Evolutionary conservation across 2,113 vertebrate species (phyloP), one percentile per base, ranked within the genome.

Genomic region (Desmodus rotundus): DNA sequence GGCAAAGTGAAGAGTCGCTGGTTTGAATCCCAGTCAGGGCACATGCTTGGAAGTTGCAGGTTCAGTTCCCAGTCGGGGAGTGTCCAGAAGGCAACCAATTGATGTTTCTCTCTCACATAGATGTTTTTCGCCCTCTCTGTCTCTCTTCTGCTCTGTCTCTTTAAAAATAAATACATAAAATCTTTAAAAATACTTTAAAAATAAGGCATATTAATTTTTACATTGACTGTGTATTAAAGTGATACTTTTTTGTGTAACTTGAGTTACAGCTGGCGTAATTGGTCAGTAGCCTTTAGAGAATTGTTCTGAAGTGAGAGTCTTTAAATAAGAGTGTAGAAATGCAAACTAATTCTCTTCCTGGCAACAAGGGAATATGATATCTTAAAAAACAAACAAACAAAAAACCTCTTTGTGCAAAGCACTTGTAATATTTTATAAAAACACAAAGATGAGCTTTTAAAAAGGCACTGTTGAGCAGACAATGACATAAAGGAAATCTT

Each of bases 291-390:
- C 54, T 67, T 93, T 73, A 86, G 38, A 88, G 45, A 58, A 58
- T 67, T 93, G 15, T 58, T 83, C 43, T 43, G 19, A 95, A 95
- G 88, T 88, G 19, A 89, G 28, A 81, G 20, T 47, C 77, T 95
- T 74, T 87, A 86, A 73, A 89, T 36, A 47, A 91, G 15, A 72
- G 45, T 73, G 38, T 31, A 87, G 16, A 83, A 65, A 83, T 93
- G 76, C 33, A 83, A 73, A 76, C 22, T 54, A 88, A 78, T 83
- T 91, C 9, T 77, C 38, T 78, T 91, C 56, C 45, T 58, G 22
- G 61, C 13, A 54, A 87, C 61, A 91, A 78, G 28, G 24, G 52
- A 45, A 50, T 91, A 73, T 58, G 15, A 33, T 58, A 52, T 43
- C 10, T 65, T 56, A 65, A 45, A 67, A 56, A 68, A 63, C 63